A percentile compares a stretch with the other conserved stretches of the same genome.
These are phyloP conservation scores for Aethes cnicana DNA, from an alignment of 2,888 invertebrate species.

Conservation along the genomic window DNA sequence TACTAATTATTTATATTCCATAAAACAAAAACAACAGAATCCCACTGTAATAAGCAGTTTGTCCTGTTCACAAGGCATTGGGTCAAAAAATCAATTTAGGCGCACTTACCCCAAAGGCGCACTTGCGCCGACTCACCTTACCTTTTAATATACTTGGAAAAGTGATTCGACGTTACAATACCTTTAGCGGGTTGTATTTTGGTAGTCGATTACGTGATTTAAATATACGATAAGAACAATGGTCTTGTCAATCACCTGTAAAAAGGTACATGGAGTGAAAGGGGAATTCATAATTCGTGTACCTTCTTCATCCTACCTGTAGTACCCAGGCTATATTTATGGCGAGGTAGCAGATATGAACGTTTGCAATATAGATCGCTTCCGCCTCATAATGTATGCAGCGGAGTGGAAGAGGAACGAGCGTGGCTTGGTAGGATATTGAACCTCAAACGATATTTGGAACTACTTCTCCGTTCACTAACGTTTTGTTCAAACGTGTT, in stretches of 20 bases:
- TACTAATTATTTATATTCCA: too few species aligned
- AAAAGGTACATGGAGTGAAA: conserved; percentile 9
- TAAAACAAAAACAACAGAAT: too few species aligned
- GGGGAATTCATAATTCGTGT: conserved; percentile 18
- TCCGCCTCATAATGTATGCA: conserved; percentile 31
- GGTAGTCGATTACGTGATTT: too few species aligned
- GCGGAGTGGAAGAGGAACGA: conserved; percentile 46
- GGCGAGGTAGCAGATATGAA: conserved; percentile 24
- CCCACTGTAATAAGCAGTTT: too few species aligned
- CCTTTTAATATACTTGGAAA: too few species aligned
- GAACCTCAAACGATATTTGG: conserved; percentile 46
- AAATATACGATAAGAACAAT: background rate
- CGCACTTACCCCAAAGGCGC: too few species aligned
- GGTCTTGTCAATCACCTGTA: background rate
- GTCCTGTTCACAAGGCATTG: too few species aligned
- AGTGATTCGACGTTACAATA: too few species aligned
- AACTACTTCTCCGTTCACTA: conserved; percentile 18
- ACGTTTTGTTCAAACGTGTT: background rate
- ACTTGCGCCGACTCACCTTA: too few species aligned
- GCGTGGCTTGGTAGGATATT: conserved; percentile 50
- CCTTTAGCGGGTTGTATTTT: too few species aligned
- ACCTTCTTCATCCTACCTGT: conserved; percentile 8
- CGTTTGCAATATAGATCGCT: conserved; percentile 30
- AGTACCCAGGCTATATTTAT: conserved; percentile 20
- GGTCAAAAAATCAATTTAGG: too few species aligned